Evolutionary conservation across 1,140 invertebrate genomes (phyloP).

Genomic region (Brachionus rotundiformis): DNA sequence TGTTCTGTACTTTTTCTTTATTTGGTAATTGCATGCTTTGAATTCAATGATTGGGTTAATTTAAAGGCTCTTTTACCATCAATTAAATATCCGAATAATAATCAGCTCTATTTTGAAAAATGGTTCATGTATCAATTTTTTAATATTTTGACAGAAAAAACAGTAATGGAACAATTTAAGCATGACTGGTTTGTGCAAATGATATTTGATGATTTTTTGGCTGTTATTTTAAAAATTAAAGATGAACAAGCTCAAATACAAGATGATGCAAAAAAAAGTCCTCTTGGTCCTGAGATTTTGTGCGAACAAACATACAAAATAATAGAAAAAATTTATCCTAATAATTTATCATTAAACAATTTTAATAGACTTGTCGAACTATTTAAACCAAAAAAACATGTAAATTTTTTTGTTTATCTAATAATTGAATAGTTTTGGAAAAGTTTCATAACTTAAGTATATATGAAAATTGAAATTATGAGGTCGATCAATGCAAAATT

Average conservation of each 20-base stretch:
- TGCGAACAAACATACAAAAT: constrained; percentile 41
- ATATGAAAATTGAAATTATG: too few species aligned
- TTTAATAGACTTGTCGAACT: constrained; percentile 39
- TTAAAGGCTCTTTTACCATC: constrained; percentile 23
- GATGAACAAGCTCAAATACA: constrained; percentile 12
- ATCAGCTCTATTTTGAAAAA: constrained; percentile 22
- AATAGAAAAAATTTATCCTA: constrained; percentile 28
- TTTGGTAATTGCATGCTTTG: constrained; percentile 35
- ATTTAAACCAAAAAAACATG: constrained; percentile 40
- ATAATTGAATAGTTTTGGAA: too few species aligned
- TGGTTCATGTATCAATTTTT: constrained; percentile 45
- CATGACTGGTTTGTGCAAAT: constrained; percentile 49
- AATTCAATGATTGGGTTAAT: constrained; percentile 50
- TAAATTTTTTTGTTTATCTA: constrained; percentile 29
- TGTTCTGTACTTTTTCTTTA: constrained; percentile 24
- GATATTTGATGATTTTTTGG: constrained; percentile 49
- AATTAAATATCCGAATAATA: constrained; percentile 37
- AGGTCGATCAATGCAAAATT: too few species aligned
- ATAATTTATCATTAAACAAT: neutral
- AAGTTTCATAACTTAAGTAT: too few species aligned
- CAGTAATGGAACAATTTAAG: constrained; percentile 41
- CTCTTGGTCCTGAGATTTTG: neutral
- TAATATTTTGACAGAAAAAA: constrained; percentile 10
- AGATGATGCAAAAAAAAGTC: neutral
- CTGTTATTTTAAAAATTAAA: neutral